These are phyloP conservation scores for Circaetus cinerascens DNA, from an alignment of 2,113 vertebrate genomes.

Conservation along the genomic window DNA sequence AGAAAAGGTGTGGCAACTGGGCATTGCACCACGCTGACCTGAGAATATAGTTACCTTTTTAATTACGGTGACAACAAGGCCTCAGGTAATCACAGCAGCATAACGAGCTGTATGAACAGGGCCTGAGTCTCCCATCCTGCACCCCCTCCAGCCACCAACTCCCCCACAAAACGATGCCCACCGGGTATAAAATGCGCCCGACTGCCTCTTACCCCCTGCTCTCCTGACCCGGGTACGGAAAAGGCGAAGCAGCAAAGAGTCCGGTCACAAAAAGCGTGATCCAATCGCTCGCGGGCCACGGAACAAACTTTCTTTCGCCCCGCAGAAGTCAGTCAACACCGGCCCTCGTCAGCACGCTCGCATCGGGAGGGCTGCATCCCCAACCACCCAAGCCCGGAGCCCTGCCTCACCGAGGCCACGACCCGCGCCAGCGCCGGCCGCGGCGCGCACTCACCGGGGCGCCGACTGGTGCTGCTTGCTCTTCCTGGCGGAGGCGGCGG, in stretches of 20 bases:
- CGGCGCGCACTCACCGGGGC: constrained; percentile 75
- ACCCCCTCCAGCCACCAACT: background rate
- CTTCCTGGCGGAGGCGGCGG: constrained; percentile 85
- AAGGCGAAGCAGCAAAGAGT: background rate
- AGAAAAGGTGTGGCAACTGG: background rate
- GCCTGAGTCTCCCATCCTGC: background rate
- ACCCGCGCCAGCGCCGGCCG: accelerated
- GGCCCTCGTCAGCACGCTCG: accelerated
- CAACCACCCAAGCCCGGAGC: accelerated
- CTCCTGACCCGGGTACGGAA: background rate
- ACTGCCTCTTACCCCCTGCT: too few species aligned
- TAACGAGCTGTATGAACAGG: background rate
- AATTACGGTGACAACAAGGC: background rate
- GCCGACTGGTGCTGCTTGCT: constrained; percentile 92
- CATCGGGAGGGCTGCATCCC: accelerated
- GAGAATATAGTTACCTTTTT: background rate
- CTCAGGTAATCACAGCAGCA: background rate
- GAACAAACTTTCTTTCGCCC: background rate
- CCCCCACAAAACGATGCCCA: background rate
- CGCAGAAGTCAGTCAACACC: accelerated
- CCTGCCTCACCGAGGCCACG: accelerated
- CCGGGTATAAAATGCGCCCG: background rate
- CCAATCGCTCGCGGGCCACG: accelerated
- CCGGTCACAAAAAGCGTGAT: accelerated
- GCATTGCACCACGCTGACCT: accelerated